Base-by-base conservation (phyloP, 1,140 invertebrate genomes). In the Asbolus verrucosus region DNA sequence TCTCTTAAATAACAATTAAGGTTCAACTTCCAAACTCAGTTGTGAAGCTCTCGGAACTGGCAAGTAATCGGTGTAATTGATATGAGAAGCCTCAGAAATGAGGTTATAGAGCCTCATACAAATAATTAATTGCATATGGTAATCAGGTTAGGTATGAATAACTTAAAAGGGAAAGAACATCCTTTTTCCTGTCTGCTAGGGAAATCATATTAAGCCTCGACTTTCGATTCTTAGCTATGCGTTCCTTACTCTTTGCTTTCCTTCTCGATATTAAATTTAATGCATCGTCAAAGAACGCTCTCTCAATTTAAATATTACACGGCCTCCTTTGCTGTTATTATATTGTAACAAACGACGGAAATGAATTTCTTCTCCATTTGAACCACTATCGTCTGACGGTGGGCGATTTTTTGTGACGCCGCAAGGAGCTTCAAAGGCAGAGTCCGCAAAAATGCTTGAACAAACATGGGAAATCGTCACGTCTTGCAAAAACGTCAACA, bases 251-350 rank as follows among this genome's bases (percentile, higher is more conserved):
- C 46, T 54, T 54, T 54, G 46, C 46, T 54, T 54, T 21, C 46
- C 21, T 54, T 54, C 46, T 54, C 46, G 21, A 54, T 54, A 54
- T 54, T 54, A 54, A 54, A 54, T 54, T 54, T 54, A 54, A 54
- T 54, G 46, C 46, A 54, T 54, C 46, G 46, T 54, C 46, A 54
- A 54, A 54, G 46, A 54, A 54, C 24, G 46, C 46, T 19, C 27
- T 54, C 46, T 54, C 46, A 54, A 54, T 54, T 54, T 54, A 54
- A 54, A 54, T 54, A 54, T 27, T 54, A 54, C 46, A 54, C 46
- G 46, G 18, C 46, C 18, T 19, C 13, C 46, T 27, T 54, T 54
- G 14, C 46, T 27, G 46, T 54, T 54, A 54, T 54, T 54, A 54
- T 54, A 54, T 54, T 27, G 21, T 54, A 54, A 54, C 46, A 54